Conservation (phyloP, 2,797 vertebrate species). For the Xenops minutus region DNA sequence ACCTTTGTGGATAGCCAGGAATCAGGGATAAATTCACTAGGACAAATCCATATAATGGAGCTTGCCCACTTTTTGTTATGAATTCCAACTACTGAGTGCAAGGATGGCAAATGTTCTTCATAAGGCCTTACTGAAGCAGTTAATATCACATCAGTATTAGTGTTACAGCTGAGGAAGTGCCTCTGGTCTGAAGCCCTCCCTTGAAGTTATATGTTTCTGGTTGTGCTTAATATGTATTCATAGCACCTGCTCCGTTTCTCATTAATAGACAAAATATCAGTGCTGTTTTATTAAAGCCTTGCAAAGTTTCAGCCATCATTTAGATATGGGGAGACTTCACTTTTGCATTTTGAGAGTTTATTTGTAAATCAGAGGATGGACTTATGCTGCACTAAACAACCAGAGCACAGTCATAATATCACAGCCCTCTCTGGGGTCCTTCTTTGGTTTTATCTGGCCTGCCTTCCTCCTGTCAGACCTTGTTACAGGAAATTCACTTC, state of each 20-base stretch:
- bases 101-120: neutral
- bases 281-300: neutral
- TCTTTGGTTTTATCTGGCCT: neutral
- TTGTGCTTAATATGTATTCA: neutral
- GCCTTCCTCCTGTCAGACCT: neutral
- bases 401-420: no score
- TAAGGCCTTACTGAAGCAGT: neutral
- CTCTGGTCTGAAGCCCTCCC: neutral
- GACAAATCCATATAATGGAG: neutral
- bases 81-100: neutral
- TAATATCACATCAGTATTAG: neutral
- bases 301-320: neutral
- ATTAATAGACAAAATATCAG: neutral
- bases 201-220: neutral
- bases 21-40: neutral
- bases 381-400: neutral
- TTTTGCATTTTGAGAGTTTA: neutral
- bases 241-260: neutral
- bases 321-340: neutral
- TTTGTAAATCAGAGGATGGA: neutral
- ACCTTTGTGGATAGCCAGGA: neutral
- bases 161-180: neutral
- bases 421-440: neutral
- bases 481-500: neutral
- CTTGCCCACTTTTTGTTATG: neutral